Conservation (phyloP, 1,140 invertebrate species). For the Lucilia sericata region DNA sequence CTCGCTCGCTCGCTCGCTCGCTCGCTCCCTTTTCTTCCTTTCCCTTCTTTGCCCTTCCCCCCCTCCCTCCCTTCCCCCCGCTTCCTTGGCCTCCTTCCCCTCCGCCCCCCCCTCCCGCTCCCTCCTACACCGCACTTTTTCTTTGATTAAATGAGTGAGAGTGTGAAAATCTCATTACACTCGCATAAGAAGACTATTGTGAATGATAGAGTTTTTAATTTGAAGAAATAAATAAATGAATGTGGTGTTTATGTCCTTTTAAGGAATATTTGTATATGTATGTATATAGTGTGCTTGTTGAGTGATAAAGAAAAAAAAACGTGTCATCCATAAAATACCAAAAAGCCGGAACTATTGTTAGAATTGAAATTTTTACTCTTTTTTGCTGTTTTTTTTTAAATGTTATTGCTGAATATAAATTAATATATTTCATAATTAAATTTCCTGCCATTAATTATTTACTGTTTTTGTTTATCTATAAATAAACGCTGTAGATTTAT, state of each 20-base stretch:
- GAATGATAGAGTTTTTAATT: not conserved
- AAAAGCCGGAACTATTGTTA: slow-evolving; percentile 40
- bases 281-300: slow-evolving; percentile 51
- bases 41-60: too few species aligned
- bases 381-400: not conserved
- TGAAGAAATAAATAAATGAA: not conserved
- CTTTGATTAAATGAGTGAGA: not conserved
- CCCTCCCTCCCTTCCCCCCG: too few species aligned
- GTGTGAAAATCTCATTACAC: not conserved
- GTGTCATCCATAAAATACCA: slow-evolving; percentile 49
- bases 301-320: slow-evolving; percentile 45
- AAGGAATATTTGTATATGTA: not conserved
- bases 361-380: slow-evolving; percentile 34
- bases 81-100: too few species aligned
- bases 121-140: too few species aligned
- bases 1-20: too few species aligned
- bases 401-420: not conserved
- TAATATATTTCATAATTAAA: not conserved
- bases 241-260: slow-evolving; percentile 5
- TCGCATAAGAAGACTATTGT: not conserved
- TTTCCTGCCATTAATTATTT: not conserved
- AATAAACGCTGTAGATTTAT: not conserved
- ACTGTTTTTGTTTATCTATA: not conserved
- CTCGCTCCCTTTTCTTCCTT: too few species aligned
- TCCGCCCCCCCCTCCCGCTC: too few species aligned